phyloP scores from a whole-genome alignment of 2,888 invertebrate species.

The Drosophila dives region DNA sequence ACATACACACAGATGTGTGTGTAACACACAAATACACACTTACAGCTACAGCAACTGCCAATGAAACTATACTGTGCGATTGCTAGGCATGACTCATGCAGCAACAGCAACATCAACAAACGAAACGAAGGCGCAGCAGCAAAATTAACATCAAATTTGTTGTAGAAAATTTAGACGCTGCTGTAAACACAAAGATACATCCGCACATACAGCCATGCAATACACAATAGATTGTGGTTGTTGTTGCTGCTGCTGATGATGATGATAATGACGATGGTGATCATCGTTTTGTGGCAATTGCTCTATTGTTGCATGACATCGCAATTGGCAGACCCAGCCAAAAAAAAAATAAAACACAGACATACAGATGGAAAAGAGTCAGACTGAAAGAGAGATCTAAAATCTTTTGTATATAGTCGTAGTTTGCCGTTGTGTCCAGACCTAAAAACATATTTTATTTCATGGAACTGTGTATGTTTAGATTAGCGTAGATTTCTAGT shows the following conservation, averaged over 20 bases:
- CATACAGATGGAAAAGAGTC: conserved; percentile 6
- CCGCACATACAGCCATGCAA: conserved; percentile 14
- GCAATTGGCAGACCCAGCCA: conserved; percentile 68
- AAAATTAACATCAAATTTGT: conserved; percentile 70
- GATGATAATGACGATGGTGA: conserved; percentile 36
- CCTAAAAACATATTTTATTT: conserved; percentile 23
- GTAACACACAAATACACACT: conserved; percentile 21
- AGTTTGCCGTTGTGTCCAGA: conserved; percentile 25
- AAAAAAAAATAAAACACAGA: conserved; percentile 11
- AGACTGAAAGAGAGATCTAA: conserved; percentile 15
- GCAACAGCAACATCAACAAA: conserved; percentile 61
- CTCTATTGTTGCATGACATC: conserved; percentile 79
- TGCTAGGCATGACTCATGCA: conserved; percentile 75
- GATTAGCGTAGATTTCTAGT: conserved; percentile 1
- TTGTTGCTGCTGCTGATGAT: conserved; percentile 2
- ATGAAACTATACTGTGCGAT: conserved; percentile 76
- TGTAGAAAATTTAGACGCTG: conserved; percentile 77
- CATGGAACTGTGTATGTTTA: conserved; percentile 35
- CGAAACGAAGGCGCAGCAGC: conserved; percentile 69
- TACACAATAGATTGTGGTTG: conserved; percentile 5
- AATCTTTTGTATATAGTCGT: conserved; percentile 9
- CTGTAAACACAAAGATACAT: conserved; percentile 58
- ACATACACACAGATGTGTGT: conserved; percentile 27
- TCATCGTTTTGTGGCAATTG: conserved; percentile 58
- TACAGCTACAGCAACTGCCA: conserved; percentile 56